phyloP scores from a whole-genome alignment of 37 sponge, comb jelly and placozoan species.

The Haliclona indistincta region DNA sequence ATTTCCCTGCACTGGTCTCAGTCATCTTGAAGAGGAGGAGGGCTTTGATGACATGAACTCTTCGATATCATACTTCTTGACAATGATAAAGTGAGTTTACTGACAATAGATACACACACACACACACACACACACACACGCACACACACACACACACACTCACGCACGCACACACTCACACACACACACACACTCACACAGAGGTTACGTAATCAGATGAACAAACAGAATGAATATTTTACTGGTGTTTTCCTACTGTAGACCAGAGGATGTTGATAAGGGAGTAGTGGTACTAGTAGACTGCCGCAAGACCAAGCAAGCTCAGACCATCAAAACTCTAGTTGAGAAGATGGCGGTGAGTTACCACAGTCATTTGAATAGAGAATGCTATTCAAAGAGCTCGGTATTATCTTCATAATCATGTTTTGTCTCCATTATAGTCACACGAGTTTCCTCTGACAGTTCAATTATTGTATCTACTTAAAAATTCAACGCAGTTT shows the following conservation, averaged over 20 bases:
- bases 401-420: background rate
- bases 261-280: background rate
- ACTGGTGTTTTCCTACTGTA: background rate
- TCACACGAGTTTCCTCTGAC: background rate
- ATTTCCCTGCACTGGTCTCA: too few relatives aligned
- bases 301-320: conserved; percentile 19
- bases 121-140: conserved; percentile 24
- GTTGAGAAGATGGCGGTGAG: conserved; percentile 56
- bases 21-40: too few relatives aligned
- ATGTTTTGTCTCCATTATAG: background rate
- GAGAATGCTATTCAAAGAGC: background rate
- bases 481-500: too few relatives aligned
- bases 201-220: background rate
- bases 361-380: background rate
- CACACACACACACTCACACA: conserved; percentile 9
- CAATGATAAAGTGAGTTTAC: too few relatives aligned
- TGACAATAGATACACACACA: conserved; percentile 17
- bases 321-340: conserved; percentile 14
- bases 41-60: too few relatives aligned
- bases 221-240: background rate
- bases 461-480: too few relatives aligned
- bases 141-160: conserved; percentile 15
- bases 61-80: too few relatives aligned
- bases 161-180: background rate
- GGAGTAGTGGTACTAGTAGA: conserved; percentile 49